These are phyloP conservation scores for Drosophila nannoptera DNA, from an alignment of 1,140 invertebrate species.

Conservation along the genomic window DNA sequence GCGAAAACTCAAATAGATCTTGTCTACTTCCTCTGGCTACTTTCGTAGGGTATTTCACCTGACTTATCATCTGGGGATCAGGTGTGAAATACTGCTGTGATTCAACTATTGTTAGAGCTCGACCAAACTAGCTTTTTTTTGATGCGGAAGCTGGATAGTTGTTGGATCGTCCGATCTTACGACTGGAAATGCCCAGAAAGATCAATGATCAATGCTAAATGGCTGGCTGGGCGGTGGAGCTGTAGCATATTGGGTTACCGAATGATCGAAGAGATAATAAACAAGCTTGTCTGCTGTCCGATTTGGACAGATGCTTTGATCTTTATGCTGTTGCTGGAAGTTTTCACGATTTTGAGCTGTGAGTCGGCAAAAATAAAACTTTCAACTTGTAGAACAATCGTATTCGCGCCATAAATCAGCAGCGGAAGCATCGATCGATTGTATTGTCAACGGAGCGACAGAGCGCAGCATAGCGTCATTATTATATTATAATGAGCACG, in stretches of 20 bases:
- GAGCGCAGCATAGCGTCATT: slow-evolving; percentile 14
- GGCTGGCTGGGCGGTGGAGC: slow-evolving; percentile 1
- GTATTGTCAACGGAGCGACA: slow-evolving; percentile 19
- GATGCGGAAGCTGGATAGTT: slow-evolving; percentile 31
- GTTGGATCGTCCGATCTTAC: neutral
- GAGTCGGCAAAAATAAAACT: slow-evolving; percentile 16
- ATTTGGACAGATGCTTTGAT: slow-evolving; percentile 53
- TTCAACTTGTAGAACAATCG: slow-evolving; percentile 31
- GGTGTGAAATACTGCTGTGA: slow-evolving; percentile 27
- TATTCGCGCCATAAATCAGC: slow-evolving; percentile 62
- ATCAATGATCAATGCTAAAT: slow-evolving; percentile 23
- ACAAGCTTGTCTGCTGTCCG: slow-evolving; percentile 15
- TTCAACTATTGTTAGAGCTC: neutral
- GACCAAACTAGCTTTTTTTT: neutral
- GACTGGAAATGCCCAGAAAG: slow-evolving; percentile 43
- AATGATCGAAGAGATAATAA: slow-evolving; percentile 4
- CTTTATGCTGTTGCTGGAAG: slow-evolving; percentile 7
- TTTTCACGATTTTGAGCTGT: slow-evolving; percentile 11
- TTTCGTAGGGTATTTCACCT: too few species aligned
- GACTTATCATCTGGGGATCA: neutral
- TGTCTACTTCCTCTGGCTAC: too few species aligned
- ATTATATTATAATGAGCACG: slow-evolving; percentile 34
- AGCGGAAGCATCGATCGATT: slow-evolving; percentile 52
- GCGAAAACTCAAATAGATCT: too few species aligned
- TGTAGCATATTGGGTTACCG: slow-evolving; percentile 60